Evolutionary conservation across 1,140 invertebrate species (phyloP).

Genomic region (Eulimnadia texana): DNA sequence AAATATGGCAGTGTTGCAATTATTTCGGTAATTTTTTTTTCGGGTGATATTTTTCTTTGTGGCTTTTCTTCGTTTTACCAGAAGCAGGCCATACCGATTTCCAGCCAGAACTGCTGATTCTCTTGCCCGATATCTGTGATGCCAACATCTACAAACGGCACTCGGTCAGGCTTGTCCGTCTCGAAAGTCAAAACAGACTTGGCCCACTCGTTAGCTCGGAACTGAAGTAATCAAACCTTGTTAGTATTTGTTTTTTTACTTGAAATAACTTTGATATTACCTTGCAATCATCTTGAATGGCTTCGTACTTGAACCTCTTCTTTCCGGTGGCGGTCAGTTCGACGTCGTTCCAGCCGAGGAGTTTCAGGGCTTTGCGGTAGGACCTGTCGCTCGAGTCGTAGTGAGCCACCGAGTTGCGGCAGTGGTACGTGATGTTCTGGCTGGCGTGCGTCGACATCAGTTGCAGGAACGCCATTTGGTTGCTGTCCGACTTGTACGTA

Average conservation of each 20-base stretch:
- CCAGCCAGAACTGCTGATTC: slow-evolving; percentile 61
- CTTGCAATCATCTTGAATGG: slow-evolving; percentile 61
- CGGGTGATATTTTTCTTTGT: not conserved
- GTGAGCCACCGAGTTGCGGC: slow-evolving; percentile 62
- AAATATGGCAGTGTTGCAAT: not conserved
- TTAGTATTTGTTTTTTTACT: too few species aligned
- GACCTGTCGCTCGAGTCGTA: slow-evolving; percentile 48
- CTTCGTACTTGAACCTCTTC: slow-evolving; percentile 52
- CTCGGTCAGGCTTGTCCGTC: slow-evolving; percentile 55
- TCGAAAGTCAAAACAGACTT: slow-evolving; percentile 53
- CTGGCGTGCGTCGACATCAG: slow-evolving; percentile 50
- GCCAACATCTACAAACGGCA: slow-evolving; percentile 67
- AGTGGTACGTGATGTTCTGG: slow-evolving; percentile 78
- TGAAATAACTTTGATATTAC: too few species aligned
- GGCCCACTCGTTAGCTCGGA: slow-evolving; percentile 47
- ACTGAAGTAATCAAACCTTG: too few species aligned
- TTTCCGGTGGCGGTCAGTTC: slow-evolving; percentile 61
- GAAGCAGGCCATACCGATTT: slow-evolving; percentile 71
- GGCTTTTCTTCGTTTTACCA: slow-evolving; percentile 29
- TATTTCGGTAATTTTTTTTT: not conserved
- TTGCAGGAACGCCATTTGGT: slow-evolving; percentile 69
- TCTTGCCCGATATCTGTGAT: slow-evolving; percentile 54
- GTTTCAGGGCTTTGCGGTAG: slow-evolving; percentile 47
- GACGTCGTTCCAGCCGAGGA: slow-evolving; percentile 65
- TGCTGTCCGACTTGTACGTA: slow-evolving; percentile 66